phyloP scores from a whole-genome alignment of 2,113 vertebrate species.

The Xenopus tropicalis region UCB_Xtro_10.0 CM004452.2:4230501-4231000 shows the following conservation, averaged over 20 bases:
- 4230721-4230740: conserved; percentile 55
- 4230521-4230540: neutral
- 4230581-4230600: neutral
- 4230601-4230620: conserved; percentile 37
- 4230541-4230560: no score
- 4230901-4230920: no score
- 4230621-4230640: conserved; percentile 66
- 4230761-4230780: conserved; percentile 54
- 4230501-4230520: no score
- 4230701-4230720: conserved; percentile 42
- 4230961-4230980: no score
- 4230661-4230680: conserved; percentile 65
- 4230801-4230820: conserved; percentile 2
- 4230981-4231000: no score
- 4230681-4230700: conserved; percentile 53
- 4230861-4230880: no score
- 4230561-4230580: neutral
- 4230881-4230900: no score
- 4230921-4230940: no score
- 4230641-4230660: conserved; percentile 65
- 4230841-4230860: no score
- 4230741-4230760: conserved; percentile 31
- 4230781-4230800: conserved; percentile 44
- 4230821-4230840: no score
- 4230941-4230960: no score